These are phyloP conservation scores for Ophion slaviceki DNA, from an alignment of 2,888 invertebrate species.

Conservation along the genomic window DNA sequence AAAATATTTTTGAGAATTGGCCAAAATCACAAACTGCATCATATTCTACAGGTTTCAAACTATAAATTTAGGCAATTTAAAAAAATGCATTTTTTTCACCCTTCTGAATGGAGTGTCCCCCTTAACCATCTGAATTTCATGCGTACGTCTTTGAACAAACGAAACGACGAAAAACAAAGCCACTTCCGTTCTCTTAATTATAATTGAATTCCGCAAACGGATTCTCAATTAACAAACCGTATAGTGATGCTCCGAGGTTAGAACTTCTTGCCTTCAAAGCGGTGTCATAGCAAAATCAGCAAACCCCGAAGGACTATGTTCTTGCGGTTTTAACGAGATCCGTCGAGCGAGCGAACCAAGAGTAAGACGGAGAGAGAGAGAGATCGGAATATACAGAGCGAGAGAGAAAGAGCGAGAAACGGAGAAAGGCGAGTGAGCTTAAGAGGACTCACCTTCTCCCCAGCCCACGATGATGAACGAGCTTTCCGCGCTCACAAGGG, in stretches of 20 bases:
- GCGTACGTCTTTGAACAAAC: background rate
- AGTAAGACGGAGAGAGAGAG: background rate
- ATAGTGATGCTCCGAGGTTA: slow-evolving; percentile 18
- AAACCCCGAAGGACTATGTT: slow-evolving; percentile 46
- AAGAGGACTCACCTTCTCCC: slow-evolving; percentile 33
- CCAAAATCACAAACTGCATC: too few relatives aligned
- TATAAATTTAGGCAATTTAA: too few relatives aligned
- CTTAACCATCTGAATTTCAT: too few relatives aligned
- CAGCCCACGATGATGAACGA: slow-evolving; percentile 62
- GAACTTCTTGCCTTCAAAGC: slow-evolving; percentile 40
- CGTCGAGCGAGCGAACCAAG: background rate
- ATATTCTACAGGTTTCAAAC: too few relatives aligned
- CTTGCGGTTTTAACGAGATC: slow-evolving; percentile 48
- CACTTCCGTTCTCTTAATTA: slow-evolving; percentile 33
- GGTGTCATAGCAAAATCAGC: slow-evolving; percentile 54
- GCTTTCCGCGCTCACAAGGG: slow-evolving; percentile 54
- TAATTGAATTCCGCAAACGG: slow-evolving; percentile 46
- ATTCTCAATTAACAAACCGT: slow-evolving; percentile 52
- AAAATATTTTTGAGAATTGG: too few relatives aligned
- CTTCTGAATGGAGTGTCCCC: too few relatives aligned
- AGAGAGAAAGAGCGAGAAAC: background rate
- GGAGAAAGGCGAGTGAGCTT: slow-evolving; percentile 21
- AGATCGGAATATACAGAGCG: background rate
- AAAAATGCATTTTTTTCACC: too few relatives aligned
- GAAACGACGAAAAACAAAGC: slow-evolving; percentile 17